Evolutionary conservation across 2,797 vertebrate species (phyloP).

Genomic region (Myotis planiceps): DNA sequence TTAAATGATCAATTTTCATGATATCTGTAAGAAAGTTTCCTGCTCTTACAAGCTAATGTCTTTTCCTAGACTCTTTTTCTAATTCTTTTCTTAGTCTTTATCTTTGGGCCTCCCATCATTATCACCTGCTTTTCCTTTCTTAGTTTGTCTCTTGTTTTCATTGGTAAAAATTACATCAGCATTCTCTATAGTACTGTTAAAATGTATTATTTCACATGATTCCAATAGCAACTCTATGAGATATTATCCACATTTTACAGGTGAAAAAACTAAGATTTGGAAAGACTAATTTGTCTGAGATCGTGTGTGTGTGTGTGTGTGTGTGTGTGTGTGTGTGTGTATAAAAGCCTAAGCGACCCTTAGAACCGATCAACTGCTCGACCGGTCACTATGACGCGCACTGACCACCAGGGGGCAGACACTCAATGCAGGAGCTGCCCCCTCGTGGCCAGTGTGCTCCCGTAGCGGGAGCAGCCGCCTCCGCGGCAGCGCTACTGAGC

Average conservation of each 20-base stretch:
- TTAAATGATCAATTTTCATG: not conserved
- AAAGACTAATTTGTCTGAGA: not conserved
- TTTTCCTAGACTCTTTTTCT: not conserved
- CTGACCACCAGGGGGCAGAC: no score
- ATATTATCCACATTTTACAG: not conserved
- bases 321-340: no score
- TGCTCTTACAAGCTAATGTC: not conserved
- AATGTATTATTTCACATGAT: conserved; percentile 23
- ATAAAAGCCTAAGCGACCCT: no score
- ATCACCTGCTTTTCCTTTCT: not conserved
- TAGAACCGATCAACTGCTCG: no score
- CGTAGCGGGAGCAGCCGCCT: no score
- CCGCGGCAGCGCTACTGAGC: no score
- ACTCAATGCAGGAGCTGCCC: no score
- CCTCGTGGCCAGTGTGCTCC: no score
- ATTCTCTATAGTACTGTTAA: not conserved
- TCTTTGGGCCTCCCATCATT: not conserved
- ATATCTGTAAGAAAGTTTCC: not conserved
- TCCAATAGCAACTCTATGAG: not conserved
- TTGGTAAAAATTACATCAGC: conserved; percentile 6
- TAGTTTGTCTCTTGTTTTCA: not conserved
- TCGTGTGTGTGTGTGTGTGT: not conserved
- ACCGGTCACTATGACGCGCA: no score
- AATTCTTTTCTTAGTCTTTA: not conserved
- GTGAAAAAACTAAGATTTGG: not conserved